These are phyloP conservation scores for Oscheius sp. DNA, from an alignment of 2,888 invertebrate genomes.

Conservation along the genomic window DNA sequence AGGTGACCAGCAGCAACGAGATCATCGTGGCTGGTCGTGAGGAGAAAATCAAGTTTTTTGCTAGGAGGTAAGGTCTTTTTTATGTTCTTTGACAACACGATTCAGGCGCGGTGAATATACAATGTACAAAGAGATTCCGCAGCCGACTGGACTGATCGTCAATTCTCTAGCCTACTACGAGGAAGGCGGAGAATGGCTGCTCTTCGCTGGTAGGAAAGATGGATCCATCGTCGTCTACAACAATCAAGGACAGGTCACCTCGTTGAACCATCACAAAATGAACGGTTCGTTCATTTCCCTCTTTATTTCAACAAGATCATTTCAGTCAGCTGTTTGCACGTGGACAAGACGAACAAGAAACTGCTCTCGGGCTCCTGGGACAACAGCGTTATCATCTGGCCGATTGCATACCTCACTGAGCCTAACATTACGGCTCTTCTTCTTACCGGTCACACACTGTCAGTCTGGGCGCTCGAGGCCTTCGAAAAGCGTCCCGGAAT, in stretches of 20 bases:
- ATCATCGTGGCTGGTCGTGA: conserved; percentile 63
- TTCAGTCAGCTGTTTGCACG: conserved; percentile 76
- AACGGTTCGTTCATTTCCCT: conserved; percentile 44
- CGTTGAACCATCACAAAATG: conserved; percentile 42
- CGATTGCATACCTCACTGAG: conserved; percentile 56
- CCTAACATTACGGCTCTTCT: conserved; percentile 74
- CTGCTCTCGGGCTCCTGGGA: conserved; percentile 93
- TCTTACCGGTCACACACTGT: conserved; percentile 79
- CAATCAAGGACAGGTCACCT: conserved; percentile 44
- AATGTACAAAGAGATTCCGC: conserved; percentile 25
- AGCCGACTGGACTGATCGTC: conserved; percentile 49
- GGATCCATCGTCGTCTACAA: conserved; percentile 62
- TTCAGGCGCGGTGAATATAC: conserved; percentile 43
- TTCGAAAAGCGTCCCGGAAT: conserved; percentile 48
- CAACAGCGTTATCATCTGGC: conserved; percentile 87
- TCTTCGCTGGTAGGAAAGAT: conserved; percentile 58
- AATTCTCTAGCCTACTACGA: conserved; percentile 61
- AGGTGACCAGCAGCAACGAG: conserved; percentile 44
- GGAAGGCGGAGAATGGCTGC: conserved; percentile 44
- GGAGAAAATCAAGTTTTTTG: conserved; percentile 59
- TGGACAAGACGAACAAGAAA: conserved; percentile 76
- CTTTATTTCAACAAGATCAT: too few species aligned
- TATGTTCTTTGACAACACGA: not conserved
- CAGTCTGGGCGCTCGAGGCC: conserved; percentile 84
- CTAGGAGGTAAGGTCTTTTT: conserved; percentile 39